Evolutionary conservation across 2,113 vertebrate species (phyloP), one percentile per base, ranked within the genome.

Genomic region (Dunckerocampus dactyliophorus): DNA sequence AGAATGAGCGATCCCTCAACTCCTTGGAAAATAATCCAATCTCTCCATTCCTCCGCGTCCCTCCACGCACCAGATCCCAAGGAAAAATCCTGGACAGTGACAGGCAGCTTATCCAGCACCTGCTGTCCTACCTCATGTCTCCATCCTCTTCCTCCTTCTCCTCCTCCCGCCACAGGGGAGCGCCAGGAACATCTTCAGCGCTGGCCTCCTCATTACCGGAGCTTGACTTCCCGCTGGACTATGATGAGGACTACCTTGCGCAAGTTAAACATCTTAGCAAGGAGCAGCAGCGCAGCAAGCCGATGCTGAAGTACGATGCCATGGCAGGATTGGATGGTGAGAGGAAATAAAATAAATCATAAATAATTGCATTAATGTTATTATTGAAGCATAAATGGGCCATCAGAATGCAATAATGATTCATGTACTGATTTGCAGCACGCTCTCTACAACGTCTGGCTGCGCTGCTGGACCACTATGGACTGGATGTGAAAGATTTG

Each of bases 41-140:
- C 57, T 79, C 75, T 43, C 80, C 77, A 43, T 52, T 57, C n/a
- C 71, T 85, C 34, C 34, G 54, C 83, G 49, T 87, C 82, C 15
- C 82, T 74, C 75, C 89, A 58, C 90, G 88, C 59, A 89, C 92
- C 11, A 72, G 88, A 0, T 82, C 76, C 16, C 12, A 84, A 47
- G 77, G 59, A 42, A 46, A 52, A 28, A 2, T 73, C n/a, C 70
- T 92, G 51, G 93, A 90, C 60, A 76, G 83, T n/a, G 92, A 93
- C 6, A 87, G 87, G 34, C 92, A 92, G 83, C 85, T 96, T 59
- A 92, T 97, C 77, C 92, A 95, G 78, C 91, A 95, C 65, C 80
- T 95, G 60, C 80, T 92, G 22, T 87, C 92, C 51, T 79, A 93
- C 51, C 79, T 95, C 69, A 80, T 92, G 53, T 80, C 93, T 17